phyloP scores from a whole-genome alignment of 2,888 invertebrate genomes.

The Busseola fusca region DNA sequence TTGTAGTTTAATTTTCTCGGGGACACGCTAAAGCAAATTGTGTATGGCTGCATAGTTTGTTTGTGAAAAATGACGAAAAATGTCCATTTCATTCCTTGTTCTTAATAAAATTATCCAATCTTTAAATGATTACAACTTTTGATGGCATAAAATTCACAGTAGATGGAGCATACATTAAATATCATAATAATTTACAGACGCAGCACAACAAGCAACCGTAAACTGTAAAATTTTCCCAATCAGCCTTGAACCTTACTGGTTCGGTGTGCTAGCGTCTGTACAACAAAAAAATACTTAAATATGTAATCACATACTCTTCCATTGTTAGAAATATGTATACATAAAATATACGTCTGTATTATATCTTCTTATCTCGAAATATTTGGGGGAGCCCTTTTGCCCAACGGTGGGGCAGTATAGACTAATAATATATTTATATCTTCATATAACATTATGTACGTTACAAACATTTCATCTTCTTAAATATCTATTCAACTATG shows the following conservation, averaged over 20 bases:
- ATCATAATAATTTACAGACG: background rate
- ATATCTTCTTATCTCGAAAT: too few relatives aligned
- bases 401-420: too few relatives aligned
- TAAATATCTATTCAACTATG: background rate
- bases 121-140: background rate
- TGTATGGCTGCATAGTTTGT: conserved; percentile 78
- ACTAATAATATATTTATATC: background rate
- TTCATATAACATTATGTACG: too few relatives aligned
- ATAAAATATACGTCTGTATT: too few relatives aligned
- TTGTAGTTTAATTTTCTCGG: background rate
- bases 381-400: too few relatives aligned
- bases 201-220: too few relatives aligned
- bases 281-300: conserved; percentile 48
- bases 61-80: conserved; percentile 59
- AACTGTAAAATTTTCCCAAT: too few relatives aligned
- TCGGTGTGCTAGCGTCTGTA: too few relatives aligned
- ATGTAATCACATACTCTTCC: conserved; percentile 84
- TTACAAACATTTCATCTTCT: background rate
- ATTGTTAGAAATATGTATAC: conserved; percentile 68
- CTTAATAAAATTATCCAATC: background rate
- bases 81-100: conserved; percentile 63
- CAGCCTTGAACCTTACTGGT: too few relatives aligned
- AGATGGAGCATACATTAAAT: background rate
- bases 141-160: background rate
- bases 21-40: conserved; percentile 56